Conservation (phyloP, 2,797 vertebrate species). For the Dryobates pubescens region DNA sequence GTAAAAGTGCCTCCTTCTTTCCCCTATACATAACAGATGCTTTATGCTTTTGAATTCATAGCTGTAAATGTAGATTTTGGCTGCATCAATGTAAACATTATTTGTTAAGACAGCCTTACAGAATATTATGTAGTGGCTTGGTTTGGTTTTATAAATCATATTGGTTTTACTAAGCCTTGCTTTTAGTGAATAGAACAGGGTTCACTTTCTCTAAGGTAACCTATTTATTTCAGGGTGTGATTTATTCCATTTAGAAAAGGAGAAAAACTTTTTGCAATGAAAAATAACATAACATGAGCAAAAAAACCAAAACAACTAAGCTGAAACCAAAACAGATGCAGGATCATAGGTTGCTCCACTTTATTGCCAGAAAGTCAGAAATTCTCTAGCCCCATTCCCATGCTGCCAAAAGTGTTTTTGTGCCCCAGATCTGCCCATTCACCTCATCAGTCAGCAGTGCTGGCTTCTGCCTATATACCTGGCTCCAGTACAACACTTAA, state of each 20-base stretch:
- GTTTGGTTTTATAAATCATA: not conserved
- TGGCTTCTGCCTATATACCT: not conserved
- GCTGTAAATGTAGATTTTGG: not conserved
- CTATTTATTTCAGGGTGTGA: not conserved
- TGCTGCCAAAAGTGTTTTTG: not conserved
- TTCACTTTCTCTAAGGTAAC: not conserved
- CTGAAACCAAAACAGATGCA: not conserved
- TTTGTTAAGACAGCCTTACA: not conserved
- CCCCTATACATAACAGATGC: not conserved
- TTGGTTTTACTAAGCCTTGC: not conserved
- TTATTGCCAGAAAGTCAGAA: not conserved
- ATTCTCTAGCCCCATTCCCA: not conserved
- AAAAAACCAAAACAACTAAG: not conserved
- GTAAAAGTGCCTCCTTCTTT: not conserved
- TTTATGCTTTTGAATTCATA: not conserved
- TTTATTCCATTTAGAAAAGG: not conserved
- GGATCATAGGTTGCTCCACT: rapidly evolving
- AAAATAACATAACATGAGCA: not conserved
- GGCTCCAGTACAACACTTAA: not conserved
- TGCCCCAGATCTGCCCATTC: not conserved
- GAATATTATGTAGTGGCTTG: not conserved
- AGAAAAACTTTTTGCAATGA: not conserved
- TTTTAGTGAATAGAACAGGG: not conserved
- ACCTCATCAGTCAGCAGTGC: not conserved
- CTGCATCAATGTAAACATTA: not conserved